These are phyloP conservation scores for Drosophila paramelanica DNA, from an alignment of 2,888 invertebrate genomes.

Conservation along the genomic window DNA sequence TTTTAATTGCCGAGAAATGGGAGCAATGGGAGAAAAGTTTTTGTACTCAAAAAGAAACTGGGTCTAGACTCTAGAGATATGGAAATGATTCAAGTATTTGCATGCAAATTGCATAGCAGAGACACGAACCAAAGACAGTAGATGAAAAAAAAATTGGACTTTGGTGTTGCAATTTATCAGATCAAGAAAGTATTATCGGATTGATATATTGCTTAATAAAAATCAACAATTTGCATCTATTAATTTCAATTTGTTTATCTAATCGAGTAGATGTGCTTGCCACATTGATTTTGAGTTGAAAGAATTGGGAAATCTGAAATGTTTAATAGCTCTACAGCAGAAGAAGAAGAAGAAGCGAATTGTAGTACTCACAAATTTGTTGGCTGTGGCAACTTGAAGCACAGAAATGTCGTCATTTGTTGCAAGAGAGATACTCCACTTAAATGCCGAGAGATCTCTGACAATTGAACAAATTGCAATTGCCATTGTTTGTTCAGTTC, in stretches of 20 bases:
- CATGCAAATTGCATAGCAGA: slow-evolving; percentile 7
- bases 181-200: too few species aligned
- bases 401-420: slow-evolving; percentile 31
- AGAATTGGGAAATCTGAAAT: slow-evolving; percentile 25
- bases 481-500: slow-evolving; percentile 50
- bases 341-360: not conserved
- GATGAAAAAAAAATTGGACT: not conserved
- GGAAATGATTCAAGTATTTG: slow-evolving; percentile 18
- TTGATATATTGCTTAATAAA: not conserved
- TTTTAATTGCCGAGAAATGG: slow-evolving; percentile 41
- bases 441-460: slow-evolving; percentile 57
- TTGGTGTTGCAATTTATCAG: not conserved
- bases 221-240: not conserved
- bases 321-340: slow-evolving; percentile 4
- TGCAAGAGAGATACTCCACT: slow-evolving; percentile 42
- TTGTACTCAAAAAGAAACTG: slow-evolving; percentile 13
- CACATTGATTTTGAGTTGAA: slow-evolving; percentile 3
- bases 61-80: slow-evolving; percentile 15
- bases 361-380: slow-evolving; percentile 7
- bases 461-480: slow-evolving; percentile 67
- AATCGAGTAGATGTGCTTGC: slow-evolving; percentile 3
- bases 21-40: slow-evolving; percentile 13
- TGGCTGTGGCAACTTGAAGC: slow-evolving; percentile 32
- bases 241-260: not conserved
- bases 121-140: slow-evolving; percentile 16